phyloP scores from a whole-genome alignment of 2,888 invertebrate species.

The Tenthredo livida region DNA sequence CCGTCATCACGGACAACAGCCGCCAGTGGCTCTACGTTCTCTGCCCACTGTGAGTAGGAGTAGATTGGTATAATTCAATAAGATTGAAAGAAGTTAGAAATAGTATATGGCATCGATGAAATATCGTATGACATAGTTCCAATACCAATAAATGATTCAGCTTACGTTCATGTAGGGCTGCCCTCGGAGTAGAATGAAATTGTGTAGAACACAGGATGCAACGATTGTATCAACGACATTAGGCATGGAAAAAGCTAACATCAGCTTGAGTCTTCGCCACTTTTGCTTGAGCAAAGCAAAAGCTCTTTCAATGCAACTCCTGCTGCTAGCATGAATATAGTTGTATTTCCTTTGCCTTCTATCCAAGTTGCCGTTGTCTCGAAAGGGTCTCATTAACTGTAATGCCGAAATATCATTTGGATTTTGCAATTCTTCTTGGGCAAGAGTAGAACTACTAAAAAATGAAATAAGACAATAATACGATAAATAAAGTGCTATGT shows the following conservation, averaged over 20 bases:
- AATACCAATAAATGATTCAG: not conserved
- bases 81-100: not conserved
- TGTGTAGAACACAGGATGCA: not conserved
- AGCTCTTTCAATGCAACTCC: not conserved
- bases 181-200: not conserved
- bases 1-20: not conserved
- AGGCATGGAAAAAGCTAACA: not conserved
- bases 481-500: too few relatives aligned
- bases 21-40: not conserved
- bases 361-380: too few relatives aligned
- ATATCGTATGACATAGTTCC: not conserved
- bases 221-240: not conserved
- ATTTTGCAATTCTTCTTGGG: too few relatives aligned
- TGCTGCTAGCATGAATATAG: too few relatives aligned
- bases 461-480: too few relatives aligned
- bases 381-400: too few relatives aligned
- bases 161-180: not conserved
- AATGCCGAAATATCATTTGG: too few relatives aligned
- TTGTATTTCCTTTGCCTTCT: too few relatives aligned
- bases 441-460: too few relatives aligned
- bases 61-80: not conserved
- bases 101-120: not conserved
- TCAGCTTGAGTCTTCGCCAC: not conserved
- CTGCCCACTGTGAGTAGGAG: not conserved
- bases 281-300: not conserved